A percentile compares a stretch with the other conserved stretches of the same genome.
phyloP scores from a whole-genome alignment of 2,888 invertebrate species.

The Schizaphis graminum region DNA sequence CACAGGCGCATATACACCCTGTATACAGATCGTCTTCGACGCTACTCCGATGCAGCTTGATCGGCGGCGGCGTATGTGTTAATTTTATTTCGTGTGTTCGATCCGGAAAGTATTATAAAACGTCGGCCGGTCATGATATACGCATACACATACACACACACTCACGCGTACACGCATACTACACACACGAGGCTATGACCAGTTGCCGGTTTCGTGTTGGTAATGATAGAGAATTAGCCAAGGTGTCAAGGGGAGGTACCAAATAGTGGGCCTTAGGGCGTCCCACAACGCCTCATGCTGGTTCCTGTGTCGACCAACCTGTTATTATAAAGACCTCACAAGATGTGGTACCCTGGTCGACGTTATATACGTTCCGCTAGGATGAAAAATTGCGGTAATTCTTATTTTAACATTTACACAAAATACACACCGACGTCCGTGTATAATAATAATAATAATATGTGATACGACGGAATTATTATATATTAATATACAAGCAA shows the following conservation, averaged over 20 bases:
- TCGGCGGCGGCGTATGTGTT: slow-evolving; percentile 34
- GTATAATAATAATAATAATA: neutral
- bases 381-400: slow-evolving; percentile 60
- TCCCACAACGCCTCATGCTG: slow-evolving; percentile 65
- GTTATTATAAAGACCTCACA: slow-evolving; percentile 66
- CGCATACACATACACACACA: neutral
- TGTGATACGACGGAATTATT: neutral
- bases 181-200: slow-evolving; percentile 41
- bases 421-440: slow-evolving; percentile 8
- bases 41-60: neutral
- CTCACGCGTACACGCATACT: neutral
- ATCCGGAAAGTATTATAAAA: slow-evolving; percentile 51
- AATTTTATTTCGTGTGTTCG: slow-evolving; percentile 58
- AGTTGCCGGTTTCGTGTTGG: slow-evolving; percentile 61
- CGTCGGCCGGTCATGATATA: slow-evolving; percentile 34
- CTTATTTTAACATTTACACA: slow-evolving; percentile 25
- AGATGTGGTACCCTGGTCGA: slow-evolving; percentile 57
- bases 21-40: neutral
- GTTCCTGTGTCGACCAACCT: slow-evolving; percentile 61
- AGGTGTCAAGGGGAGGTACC: slow-evolving; percentile 66
- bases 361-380: slow-evolving; percentile 37
- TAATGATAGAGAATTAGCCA: slow-evolving; percentile 66
- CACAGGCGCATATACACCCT: neutral
- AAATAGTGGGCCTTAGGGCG: slow-evolving; percentile 60
- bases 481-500: neutral